phyloP scores from a whole-genome alignment of 92 coral and sea anemone genomes.

The Anthopleura xanthogrammica region DNA sequence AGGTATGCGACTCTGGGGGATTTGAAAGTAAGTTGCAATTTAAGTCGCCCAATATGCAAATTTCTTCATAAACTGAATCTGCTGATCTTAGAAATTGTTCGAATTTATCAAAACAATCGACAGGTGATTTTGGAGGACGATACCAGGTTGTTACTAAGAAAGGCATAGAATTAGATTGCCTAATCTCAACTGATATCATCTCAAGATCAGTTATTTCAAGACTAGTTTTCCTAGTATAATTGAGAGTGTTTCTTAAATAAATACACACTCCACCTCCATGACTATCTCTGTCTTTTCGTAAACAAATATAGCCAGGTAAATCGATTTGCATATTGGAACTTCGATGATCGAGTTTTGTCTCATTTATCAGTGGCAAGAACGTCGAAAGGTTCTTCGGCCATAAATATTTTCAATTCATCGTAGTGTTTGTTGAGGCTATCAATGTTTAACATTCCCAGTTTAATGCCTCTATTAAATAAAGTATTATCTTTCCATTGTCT shows the following conservation, averaged over 20 bases:
- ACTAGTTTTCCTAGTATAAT: neutral
- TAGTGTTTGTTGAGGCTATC: neutral
- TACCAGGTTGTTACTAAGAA: neutral
- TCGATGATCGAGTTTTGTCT: neutral
- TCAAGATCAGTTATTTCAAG: neutral
- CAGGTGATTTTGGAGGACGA: neutral
- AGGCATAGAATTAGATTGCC: neutral
- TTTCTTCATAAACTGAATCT: neutral
- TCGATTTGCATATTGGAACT: neutral
- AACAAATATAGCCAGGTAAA: neutral
- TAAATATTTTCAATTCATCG: neutral
- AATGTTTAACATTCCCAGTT: neutral
- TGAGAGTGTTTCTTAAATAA: neutral
- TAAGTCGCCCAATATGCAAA: constrained; percentile 32
- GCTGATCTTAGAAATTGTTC: neutral
- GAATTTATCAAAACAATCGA: neutral
- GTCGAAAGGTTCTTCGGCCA: neutral
- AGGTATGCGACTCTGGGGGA: constrained; percentile 37
- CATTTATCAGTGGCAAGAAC: neutral
- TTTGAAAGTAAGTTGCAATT: constrained; percentile 17
- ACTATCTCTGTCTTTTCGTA: neutral
- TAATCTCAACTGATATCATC: neutral
- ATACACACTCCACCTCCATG: neutral
- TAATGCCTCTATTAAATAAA: too few species aligned
- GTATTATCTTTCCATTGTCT: too few species aligned